These are phyloP conservation scores for Regulus satrapa DNA, from an alignment of 2,113 vertebrate species.

Conservation along the genomic window DNA sequence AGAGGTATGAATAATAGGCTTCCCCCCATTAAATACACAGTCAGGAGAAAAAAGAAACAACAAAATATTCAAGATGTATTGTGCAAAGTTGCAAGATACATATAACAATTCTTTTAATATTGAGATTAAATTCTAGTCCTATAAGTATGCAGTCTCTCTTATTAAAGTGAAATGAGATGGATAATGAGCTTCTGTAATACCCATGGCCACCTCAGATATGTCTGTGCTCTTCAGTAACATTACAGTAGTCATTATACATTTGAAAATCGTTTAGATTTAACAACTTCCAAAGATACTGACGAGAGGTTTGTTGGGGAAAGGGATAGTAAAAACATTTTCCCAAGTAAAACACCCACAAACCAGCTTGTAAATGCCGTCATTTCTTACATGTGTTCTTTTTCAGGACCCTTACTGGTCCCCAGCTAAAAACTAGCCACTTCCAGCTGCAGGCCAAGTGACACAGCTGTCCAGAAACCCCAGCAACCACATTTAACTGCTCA, in stretches of 20 bases:
- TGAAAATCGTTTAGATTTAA: neutral
- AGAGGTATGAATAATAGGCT: slow-evolving; percentile 60
- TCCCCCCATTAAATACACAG: slow-evolving; percentile 8
- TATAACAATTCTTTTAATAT: neutral
- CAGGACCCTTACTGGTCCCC: neutral
- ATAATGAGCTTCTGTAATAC: neutral
- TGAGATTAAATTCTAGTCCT: neutral
- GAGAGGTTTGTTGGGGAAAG: neutral
- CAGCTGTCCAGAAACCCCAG: neutral
- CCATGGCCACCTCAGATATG: neutral
- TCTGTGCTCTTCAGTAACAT: neutral
- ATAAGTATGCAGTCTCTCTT: neutral
- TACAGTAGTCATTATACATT: neutral
- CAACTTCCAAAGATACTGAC: neutral
- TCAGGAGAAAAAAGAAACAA: slow-evolving; percentile 13
- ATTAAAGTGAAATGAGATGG: neutral
- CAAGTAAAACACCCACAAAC: neutral
- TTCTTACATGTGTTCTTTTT: too few species aligned
- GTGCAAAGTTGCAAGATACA: neutral
- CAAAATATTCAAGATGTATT: neutral
- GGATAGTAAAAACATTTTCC: neutral
- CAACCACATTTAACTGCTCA: neutral
- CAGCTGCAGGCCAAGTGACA: neutral
- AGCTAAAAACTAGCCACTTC: neutral
- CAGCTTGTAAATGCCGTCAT: too few species aligned